Evolutionary conservation across 2,888 invertebrate species (phyloP).

Genomic region (Rhamnusium bicolor): DNA sequence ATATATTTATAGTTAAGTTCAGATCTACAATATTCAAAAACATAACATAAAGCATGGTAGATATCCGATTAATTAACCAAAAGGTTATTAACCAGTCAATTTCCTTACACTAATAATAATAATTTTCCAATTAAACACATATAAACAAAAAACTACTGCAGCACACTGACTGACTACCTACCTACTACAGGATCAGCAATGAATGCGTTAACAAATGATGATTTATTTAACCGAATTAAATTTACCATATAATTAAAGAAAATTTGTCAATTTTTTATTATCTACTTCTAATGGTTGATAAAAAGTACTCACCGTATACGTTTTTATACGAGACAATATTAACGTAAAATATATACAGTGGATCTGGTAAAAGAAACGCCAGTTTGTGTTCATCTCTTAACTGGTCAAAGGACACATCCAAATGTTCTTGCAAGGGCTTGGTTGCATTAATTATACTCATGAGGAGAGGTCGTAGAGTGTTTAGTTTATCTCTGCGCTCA

Average conservation of each 20-base stretch:
- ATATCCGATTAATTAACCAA: too few species aligned
- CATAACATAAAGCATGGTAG: constrained; percentile 41
- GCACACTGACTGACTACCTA: too few species aligned
- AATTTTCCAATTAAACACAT: too few species aligned
- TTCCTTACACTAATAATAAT: too few species aligned
- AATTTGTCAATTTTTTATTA: too few species aligned
- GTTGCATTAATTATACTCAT: constrained; percentile 82
- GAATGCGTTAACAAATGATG: too few species aligned
- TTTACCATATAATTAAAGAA: too few species aligned
- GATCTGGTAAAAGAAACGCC: constrained; percentile 83
- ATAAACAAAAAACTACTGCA: too few species aligned
- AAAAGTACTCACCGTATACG: constrained; percentile 76
- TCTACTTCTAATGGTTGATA: too few species aligned
- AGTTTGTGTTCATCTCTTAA: constrained; percentile 84
- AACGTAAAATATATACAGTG: constrained; percentile 90
- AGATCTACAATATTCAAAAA: constrained; percentile 62
- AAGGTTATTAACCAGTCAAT: too few species aligned
- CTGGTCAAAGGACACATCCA: constrained; percentile 86
- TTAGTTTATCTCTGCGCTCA: constrained; percentile 74
- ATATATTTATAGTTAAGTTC: constrained; percentile 72
- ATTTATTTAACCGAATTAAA: too few species aligned
- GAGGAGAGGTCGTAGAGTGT: constrained; percentile 87
- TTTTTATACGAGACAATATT: constrained; percentile 88
- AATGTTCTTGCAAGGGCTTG: constrained; percentile 90
- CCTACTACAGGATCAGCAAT: too few species aligned